These are phyloP conservation scores for Dascillus cervinus DNA, from an alignment of 2,888 invertebrate genomes.

Conservation along the genomic window DNA sequence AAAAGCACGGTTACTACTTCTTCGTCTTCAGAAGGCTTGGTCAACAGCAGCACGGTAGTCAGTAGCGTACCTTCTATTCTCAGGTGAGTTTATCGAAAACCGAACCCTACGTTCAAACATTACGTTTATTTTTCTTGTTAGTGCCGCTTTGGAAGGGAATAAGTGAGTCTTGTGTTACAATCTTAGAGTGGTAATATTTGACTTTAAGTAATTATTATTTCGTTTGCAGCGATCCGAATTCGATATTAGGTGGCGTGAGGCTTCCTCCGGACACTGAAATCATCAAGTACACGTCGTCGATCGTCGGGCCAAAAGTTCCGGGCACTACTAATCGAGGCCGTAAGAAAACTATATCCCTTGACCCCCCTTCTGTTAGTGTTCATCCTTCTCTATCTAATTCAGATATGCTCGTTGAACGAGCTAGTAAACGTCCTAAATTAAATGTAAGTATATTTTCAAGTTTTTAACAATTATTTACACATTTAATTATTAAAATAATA, in stretches of 20 bases:
- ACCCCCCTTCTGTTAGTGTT: constrained; percentile 60
- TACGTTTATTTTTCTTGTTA: constrained; percentile 36
- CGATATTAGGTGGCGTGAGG: constrained; percentile 74
- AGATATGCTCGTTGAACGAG: constrained; percentile 44
- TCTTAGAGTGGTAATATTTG: constrained; percentile 6
- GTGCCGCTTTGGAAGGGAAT: constrained; percentile 68
- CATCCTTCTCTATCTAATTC: constrained; percentile 45
- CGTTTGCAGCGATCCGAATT: constrained; percentile 63
- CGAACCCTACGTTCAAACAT: neutral
- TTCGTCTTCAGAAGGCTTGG: too few relatives aligned
- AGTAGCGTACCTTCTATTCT: constrained; percentile 44
- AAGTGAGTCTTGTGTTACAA: constrained; percentile 40
- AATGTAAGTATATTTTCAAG: constrained; percentile 26
- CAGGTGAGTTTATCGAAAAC: constrained; percentile 34
- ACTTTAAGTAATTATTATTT: too few relatives aligned
- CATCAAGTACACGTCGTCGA: constrained; percentile 81
- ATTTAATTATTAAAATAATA: too few relatives aligned
- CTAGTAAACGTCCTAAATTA: constrained; percentile 40
- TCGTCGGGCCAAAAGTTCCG: constrained; percentile 78
- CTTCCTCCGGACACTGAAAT: constrained; percentile 85
- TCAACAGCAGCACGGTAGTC: constrained; percentile 30
- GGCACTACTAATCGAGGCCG: constrained; percentile 78
- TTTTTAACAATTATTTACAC: too few relatives aligned
- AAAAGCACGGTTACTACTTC: constrained; percentile 22
- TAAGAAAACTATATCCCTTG: constrained; percentile 82